These are phyloP conservation scores for Clusia tigrina DNA, from an alignment of 2,888 invertebrate genomes.

Conservation along the genomic window DNA sequence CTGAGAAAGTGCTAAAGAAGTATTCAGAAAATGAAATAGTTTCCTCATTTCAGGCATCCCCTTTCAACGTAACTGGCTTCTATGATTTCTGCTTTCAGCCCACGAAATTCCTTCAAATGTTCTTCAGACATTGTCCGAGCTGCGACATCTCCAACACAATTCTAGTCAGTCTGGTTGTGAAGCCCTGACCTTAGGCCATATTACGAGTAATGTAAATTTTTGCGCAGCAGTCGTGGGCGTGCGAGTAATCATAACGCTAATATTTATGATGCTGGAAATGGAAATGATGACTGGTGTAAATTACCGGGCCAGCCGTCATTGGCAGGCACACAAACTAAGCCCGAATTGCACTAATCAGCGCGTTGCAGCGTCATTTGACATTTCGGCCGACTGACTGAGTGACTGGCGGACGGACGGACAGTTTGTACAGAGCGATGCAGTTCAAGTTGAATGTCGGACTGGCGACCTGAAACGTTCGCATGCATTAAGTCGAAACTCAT, in stretches of 20 bases:
- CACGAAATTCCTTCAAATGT: no score
- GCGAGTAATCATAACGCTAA: slow-evolving; percentile 39
- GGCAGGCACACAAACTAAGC: background rate
- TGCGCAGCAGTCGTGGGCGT: slow-evolving; percentile 27
- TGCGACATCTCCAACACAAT: no score
- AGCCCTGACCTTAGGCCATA: no score
- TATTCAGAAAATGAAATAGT: no score
- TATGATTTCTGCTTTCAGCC: no score
- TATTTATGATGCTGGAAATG: background rate
- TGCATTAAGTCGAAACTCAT: slow-evolving; percentile 1
- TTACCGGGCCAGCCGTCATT: background rate
- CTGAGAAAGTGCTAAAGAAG: no score
- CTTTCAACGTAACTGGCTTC: no score
- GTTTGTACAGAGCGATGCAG: slow-evolving; percentile 41
- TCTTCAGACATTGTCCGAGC: no score
- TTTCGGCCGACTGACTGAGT: slow-evolving; percentile 27
- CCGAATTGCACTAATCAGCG: background rate
- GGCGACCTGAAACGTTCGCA: slow-evolving; percentile 10
- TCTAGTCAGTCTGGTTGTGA: no score
- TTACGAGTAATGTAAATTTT: no score
- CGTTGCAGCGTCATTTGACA: slow-evolving; percentile 9
- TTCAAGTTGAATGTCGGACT: slow-evolving; percentile 59
- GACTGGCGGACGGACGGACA: slow-evolving; percentile 1
- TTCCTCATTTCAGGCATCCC: no score
- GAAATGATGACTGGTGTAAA: slow-evolving; percentile 31